Evolutionary conservation across 2,888 invertebrate genomes (phyloP), one percentile per base, ranked within the genome.

Genomic region (Erebia epiphron): DNA sequence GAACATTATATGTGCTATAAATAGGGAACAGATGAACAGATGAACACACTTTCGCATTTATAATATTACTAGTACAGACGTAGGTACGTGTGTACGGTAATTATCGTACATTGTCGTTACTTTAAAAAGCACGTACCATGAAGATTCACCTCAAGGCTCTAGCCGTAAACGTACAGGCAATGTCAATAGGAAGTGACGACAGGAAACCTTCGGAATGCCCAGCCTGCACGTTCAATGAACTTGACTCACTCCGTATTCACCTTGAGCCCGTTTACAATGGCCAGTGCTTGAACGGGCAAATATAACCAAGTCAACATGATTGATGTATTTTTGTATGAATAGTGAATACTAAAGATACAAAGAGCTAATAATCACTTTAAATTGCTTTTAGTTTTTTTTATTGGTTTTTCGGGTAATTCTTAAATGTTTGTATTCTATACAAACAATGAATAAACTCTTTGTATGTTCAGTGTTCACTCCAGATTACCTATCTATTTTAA

Each of bases 151-250:
- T 46, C 61, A 8, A 62, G 54, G 54, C 10, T 54, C n/a, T 50
- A n/a, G 43, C 18, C 61, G 4, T 46, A 62, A 62, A 62, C 21
- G 62, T 62, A 14, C 21, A 62, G 49, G 62, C 62, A 62, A 62
- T 86, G 88, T 91, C 89, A 92, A 91, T 91, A 92, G 87, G 89
- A 89, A 88, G 90, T 90, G 89, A 86, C 86, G 86, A 84, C 85
- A 88, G 88, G 87, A 87, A 86, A 85, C 89, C 89, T 81, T 84
- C 83, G 90, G 92, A 88, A 91, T 91, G 88, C 78, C 72, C 77
- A 82, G 92, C 78, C 80, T 89, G 88, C 62, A 74, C 74, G 70
- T 75, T 73, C 75, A 73, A 69, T 73, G 75, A 75, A 73, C 76
- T 74, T 74, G 74, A 72, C 74, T 74, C 64, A 67, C 68, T 67